Evolutionary conservation across 2,113 vertebrate genomes (phyloP).

Genomic region (Phylloscopus whistleri): DNA sequence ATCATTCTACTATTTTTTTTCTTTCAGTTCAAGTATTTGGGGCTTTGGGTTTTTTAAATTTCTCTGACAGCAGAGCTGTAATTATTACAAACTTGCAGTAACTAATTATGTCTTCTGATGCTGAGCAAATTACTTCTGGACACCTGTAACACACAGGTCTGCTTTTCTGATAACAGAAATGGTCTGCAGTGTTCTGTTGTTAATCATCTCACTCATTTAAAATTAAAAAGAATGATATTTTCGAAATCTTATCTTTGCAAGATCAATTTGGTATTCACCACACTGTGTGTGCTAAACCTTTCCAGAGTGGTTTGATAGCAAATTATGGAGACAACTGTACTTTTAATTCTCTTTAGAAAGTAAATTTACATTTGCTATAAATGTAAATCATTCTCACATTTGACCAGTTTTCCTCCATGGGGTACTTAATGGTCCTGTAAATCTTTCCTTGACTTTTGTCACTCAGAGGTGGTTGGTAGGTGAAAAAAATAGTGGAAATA

Average conservation of each 20-base stretch:
- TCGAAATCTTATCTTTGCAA: neutral
- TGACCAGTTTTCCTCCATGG: neutral
- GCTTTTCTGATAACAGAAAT: neutral
- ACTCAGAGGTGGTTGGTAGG: neutral
- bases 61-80: neutral
- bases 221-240: neutral
- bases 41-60: neutral
- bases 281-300: neutral
- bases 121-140: neutral
- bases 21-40: neutral
- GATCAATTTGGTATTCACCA: neutral
- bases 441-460: neutral
- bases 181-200: neutral
- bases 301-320: neutral
- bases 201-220: neutral
- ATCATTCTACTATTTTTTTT: rapidly evolving
- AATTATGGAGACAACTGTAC: neutral
- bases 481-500: neutral
- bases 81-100: neutral
- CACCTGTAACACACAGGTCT: neutral
- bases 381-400: neutral
- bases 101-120: neutral
- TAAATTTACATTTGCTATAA: slow-evolving; percentile 34
- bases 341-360: slow-evolving; percentile 21
- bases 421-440: neutral